Base-by-base conservation (phyloP, 2,888 invertebrate genomes). In the Tachina lurida region DNA sequence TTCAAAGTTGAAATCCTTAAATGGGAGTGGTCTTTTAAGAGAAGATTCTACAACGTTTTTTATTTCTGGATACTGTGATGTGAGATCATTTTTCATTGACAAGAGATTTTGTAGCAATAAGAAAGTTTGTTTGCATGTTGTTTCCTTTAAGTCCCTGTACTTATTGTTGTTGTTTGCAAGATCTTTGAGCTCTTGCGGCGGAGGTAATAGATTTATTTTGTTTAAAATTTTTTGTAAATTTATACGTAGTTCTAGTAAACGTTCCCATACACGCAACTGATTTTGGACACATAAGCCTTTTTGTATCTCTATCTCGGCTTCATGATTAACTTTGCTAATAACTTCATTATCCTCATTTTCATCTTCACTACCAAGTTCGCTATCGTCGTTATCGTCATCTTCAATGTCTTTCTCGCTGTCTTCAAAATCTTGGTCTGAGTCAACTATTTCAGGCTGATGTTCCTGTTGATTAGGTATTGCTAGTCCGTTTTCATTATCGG, bases 161-260 rank as follows among this genome's bases (percentile, higher is more conserved):
- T 94, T 94, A 54, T 93, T 90, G 63, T 93, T 93, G 0, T 93
- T 91, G 87, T 88, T 84, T 91, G 93, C 49, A 95, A 90, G 71
- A 4, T 81, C 45, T 47, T 92, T 90, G 88, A 95, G 95, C 9
- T 90, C 91, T 10, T 95, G 94, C 88, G 96, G 94, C 2, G 84
- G 31, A 0, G 98, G 98, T 93, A 98, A 94, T 90, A 95, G 95
- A 92, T 98, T 98, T 0, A 96, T 95, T 15, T 95, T 94, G 60
- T 94, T 93, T 73, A 98, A 91, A 89, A 96, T 95, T 91, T 97
- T 97, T 91, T 98, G 98, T 39, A 98, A 92, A 90, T 97, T 96
- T 88, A 98, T 98, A 87, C 98, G 94, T 91, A 96, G 94, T 93
- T 98, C 98, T 39, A 98, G 91, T 7, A 98, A 91, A 77, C 94